Conservation (phyloP, 2,113 vertebrate species). For the Bufo bufo region DNA sequence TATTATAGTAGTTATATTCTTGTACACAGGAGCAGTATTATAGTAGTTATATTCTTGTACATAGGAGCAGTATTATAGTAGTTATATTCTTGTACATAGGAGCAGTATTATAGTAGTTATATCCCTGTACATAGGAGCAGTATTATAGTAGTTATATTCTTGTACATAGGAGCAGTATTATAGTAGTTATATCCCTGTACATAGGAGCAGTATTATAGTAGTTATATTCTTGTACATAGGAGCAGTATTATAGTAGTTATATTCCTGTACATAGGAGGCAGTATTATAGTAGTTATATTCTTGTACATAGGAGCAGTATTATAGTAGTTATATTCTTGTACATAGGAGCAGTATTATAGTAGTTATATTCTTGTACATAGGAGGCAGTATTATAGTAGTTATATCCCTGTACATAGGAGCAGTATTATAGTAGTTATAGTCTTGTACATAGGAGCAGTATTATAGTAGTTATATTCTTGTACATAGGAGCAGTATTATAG, state of each 20-base stretch:
- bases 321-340: constrained; percentile 11
- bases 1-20: constrained; percentile 8
- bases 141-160: constrained; percentile 11
- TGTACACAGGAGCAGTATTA: constrained; percentile 6
- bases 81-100: constrained; percentile 2
- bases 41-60: constrained; percentile 7
- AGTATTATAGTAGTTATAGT: not conserved
- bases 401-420: not conserved
- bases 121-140: not conserved
- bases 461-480: not conserved
- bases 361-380: not conserved
- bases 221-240: constrained; percentile 6
- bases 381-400: not conserved
- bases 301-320: not conserved
- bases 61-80: not conserved
- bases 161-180: constrained; percentile 2
- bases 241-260: constrained; percentile 1
- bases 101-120: constrained; percentile 10
- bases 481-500: not conserved
- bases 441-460: not conserved
- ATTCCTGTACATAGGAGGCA: not conserved
- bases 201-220: not conserved
- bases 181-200: constrained; percentile 1
- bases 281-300: constrained; percentile 11
- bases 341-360: not conserved